Conservation (phyloP, 92 coral and sea anemone species). For the Parazoanthus swiftii region DNA sequence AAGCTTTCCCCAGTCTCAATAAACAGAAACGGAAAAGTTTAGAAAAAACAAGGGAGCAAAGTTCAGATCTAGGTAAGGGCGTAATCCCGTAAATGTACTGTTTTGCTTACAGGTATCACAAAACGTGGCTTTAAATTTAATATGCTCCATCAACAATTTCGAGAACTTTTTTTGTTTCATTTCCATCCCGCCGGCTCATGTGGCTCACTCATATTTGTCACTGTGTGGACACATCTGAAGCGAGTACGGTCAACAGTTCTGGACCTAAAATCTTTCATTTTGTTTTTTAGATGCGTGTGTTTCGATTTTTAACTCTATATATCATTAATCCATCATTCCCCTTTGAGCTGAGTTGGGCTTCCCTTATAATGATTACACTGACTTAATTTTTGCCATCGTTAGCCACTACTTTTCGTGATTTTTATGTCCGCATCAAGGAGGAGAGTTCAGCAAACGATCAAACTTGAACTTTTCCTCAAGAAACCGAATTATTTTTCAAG, state of each 20-base stretch:
- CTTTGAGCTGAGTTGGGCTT: no score
- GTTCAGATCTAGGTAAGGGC: constrained; percentile 2
- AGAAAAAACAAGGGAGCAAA: not conserved
- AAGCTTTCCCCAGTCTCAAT: not conserved
- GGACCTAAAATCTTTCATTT: no score
- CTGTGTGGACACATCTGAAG: no score
- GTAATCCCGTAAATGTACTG: not conserved
- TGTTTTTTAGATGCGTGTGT: no score
- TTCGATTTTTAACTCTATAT: no score
- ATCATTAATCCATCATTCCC: no score
- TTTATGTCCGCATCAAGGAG: not conserved
- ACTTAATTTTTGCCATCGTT: no score
- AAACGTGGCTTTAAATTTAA: not conserved
- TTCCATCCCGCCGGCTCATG: not conserved
- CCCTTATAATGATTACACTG: not conserved
- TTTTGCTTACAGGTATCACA: not conserved
- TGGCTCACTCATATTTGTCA: not conserved
- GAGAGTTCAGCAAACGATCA: not conserved
- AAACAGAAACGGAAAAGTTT: not conserved
- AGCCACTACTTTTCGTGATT: not conserved
- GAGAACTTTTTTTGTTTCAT: not conserved
- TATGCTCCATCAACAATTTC: not conserved
- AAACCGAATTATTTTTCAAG: not conserved
- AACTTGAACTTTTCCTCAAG: not conserved
- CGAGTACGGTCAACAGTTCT: no score